Evolutionary conservation across 1,140 invertebrate species (phyloP).

Genomic region (Homalodisca vitripennis): DNA sequence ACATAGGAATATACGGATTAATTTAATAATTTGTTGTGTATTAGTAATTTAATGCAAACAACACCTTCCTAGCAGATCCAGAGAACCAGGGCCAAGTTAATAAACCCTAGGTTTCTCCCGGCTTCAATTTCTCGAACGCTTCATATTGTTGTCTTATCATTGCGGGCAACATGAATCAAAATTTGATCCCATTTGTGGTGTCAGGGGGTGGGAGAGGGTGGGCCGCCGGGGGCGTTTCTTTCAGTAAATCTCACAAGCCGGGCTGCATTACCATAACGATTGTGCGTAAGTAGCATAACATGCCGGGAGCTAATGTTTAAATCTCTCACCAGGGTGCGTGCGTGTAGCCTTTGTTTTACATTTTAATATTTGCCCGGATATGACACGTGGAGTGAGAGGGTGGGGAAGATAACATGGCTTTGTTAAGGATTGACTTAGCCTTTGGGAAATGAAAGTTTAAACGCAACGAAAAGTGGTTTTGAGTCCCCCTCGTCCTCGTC

Average conservation of each 20-base stretch:
- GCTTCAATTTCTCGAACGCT: background rate
- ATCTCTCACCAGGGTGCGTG: conserved; percentile 23
- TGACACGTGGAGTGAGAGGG: conserved; percentile 13
- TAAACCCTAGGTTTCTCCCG: background rate
- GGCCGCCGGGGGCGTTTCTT: conserved; percentile 16
- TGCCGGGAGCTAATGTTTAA: conserved; percentile 18
- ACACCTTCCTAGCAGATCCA: too few species aligned
- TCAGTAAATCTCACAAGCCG: conserved; percentile 27
- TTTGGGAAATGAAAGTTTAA: conserved; percentile 27
- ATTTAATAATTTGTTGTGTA: too few species aligned
- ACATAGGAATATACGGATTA: too few species aligned
- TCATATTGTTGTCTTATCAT: conserved; percentile 22
- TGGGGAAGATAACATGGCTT: conserved; percentile 19
- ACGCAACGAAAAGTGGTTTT: conserved; percentile 23
- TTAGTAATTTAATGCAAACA: too few species aligned
- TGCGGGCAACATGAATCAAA: conserved; percentile 25
- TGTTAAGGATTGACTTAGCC: conserved; percentile 26
- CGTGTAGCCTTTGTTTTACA: conserved; percentile 15
- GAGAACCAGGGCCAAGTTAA: too few species aligned
- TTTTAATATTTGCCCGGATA: conserved; percentile 25
- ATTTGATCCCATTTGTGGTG: conserved; percentile 4
- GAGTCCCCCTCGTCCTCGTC: background rate
- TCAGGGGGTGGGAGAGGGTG: background rate
- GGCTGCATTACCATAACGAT: conserved; percentile 29
- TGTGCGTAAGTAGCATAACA: conserved; percentile 16